Base-by-base conservation (phyloP, 2,797 vertebrate genomes). In the Xyrichtys novacula region DNA sequence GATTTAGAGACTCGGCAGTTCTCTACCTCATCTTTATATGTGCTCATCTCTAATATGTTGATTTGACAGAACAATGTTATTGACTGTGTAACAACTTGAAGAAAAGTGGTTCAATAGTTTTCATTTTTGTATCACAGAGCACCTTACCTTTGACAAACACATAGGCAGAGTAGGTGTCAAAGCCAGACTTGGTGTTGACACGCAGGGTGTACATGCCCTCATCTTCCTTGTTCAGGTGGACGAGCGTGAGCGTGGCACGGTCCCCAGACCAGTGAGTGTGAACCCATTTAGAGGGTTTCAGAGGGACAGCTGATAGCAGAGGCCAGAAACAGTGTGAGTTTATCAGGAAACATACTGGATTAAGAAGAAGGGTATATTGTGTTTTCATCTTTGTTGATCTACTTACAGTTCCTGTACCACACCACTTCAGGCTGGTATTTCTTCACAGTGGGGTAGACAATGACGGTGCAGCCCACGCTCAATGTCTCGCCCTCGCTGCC, bases 141-240 rank as follows among this genome's bases (percentile, higher is more conserved):
- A 15, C 17, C 55, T 65, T 90, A 99, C 98, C 98, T 96, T 87
- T 90, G 71, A 99, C 96, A 85, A 98, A 99, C 77, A 99, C 95
- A 0, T 98, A 99, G 23, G 92, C 92, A 1, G 96, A 97, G 85
- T 97, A 95, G 44, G 94, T 92, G 52, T 99, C 95, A 38, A 96
- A 98, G 83, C 97, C 98, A 9, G 98, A 98, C 79, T 97, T 97
- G 92, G 98, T 99, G 52, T 94, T 87, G 47, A 96, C 90, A 0
- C 95, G 93, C 22, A 99, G 84, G 1, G 96, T 96, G 83, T 99
- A 99, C 78, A 98, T 93, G 62, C 98, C 98, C 91, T 99, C 98
- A 12, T 99, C 98, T 76, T 99, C 98, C 83, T 99, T 99, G 92
- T 99, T 99, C 52, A 98, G 95, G 85, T 99, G 98, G 36, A 89